Evolutionary conservation across 2,797 vertebrate genomes (phyloP).

Genomic region (Gadopsis marmoratus): DNA sequence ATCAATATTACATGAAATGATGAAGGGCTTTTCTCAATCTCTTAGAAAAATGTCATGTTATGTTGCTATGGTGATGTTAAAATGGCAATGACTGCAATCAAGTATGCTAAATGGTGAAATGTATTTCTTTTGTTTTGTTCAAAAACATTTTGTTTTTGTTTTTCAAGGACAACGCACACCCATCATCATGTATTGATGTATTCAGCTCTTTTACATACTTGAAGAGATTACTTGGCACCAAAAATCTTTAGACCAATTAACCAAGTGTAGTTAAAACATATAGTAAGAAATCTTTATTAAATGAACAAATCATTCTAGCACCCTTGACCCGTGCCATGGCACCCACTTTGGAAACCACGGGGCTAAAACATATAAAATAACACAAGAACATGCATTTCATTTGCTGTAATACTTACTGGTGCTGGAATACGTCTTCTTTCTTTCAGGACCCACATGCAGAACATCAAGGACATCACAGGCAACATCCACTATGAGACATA

Average conservation of each 20-base stretch:
- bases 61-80: not conserved
- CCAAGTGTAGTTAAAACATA: not conserved
- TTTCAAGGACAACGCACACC: too few species aligned
- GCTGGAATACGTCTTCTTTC: not conserved
- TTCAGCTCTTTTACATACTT: not conserved
- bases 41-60: not conserved
- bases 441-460: conserved; percentile 97
- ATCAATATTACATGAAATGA: not conserved
- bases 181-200: not conserved
- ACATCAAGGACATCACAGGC: conserved; percentile 98
- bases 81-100: not conserved
- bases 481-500: conserved; percentile 97
- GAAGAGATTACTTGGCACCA: not conserved
- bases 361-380: not conserved
- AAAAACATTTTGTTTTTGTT: not conserved
- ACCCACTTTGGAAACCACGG: not conserved
- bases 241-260: not conserved
- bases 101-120: not conserved
- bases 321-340: not conserved
- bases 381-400: not conserved
- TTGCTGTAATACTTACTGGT: not conserved
- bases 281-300: not conserved
- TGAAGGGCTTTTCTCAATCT: not conserved
- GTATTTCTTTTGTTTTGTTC: not conserved
- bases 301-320: not conserved